phyloP scores from a whole-genome alignment of 2,888 invertebrate genomes.

The Hermaeophaga mercurialis region DNA sequence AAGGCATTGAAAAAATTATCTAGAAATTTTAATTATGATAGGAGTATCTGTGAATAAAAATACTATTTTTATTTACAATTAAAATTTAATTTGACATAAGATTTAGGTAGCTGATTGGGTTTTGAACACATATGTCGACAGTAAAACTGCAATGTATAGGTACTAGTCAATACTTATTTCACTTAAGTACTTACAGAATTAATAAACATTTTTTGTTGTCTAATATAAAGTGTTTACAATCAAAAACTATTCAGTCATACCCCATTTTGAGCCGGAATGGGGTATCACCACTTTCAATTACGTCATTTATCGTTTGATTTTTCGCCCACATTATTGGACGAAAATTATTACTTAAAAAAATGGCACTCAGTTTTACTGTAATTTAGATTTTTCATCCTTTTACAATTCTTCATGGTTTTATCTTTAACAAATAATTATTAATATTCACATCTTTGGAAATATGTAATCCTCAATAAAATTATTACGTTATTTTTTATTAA shows the following conservation, averaged over 20 bases:
- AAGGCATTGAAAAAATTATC: too few species aligned
- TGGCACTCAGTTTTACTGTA: slow-evolving; percentile 8
- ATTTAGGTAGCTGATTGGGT: slow-evolving; percentile 59
- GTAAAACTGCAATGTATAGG: slow-evolving; percentile 57
- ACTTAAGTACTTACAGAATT: slow-evolving; percentile 46
- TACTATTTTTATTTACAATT: slow-evolving; percentile 21
- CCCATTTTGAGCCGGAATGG: slow-evolving; percentile 54
- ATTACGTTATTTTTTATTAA: too few species aligned
- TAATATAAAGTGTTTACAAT: slow-evolving; percentile 44
- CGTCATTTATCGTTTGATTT: slow-evolving; percentile 1
- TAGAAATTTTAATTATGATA: too few species aligned
- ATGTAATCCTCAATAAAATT: too few species aligned
- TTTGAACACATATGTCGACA: slow-evolving; percentile 59
- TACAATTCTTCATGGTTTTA: too few species aligned
- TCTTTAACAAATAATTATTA: too few species aligned
- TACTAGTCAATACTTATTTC: slow-evolving; percentile 55
- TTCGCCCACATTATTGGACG: slow-evolving; percentile 6
- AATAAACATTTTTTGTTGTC: slow-evolving; percentile 40
- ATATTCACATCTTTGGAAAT: too few species aligned
- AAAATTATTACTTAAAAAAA: slow-evolving; percentile 8
- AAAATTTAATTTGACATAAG: slow-evolving; percentile 56
- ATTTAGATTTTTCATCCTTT: too few species aligned
- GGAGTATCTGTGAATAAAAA: too few species aligned
- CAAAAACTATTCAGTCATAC: slow-evolving; percentile 40
- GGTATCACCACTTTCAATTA: slow-evolving; percentile 39